phyloP scores from a whole-genome alignment of 2,797 vertebrate species.

The Notamacropus eugenii region DNA sequence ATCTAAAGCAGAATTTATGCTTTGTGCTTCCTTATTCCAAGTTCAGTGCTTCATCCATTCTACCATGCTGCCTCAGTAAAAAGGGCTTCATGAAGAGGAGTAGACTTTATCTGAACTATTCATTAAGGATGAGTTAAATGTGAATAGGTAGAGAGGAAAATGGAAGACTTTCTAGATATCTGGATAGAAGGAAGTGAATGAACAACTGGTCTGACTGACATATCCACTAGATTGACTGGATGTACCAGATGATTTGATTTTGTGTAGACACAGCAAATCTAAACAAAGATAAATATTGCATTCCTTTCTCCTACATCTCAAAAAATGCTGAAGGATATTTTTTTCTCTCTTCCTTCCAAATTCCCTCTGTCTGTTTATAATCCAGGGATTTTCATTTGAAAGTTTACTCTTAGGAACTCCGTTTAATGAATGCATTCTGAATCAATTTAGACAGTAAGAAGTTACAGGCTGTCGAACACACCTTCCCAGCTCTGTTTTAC shows the following conservation, averaged over 20 bases:
- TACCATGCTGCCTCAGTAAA: neutral
- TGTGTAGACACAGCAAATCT: neutral
- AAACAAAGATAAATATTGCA: neutral
- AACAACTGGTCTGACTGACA: neutral
- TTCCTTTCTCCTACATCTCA: neutral
- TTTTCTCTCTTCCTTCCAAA: neutral
- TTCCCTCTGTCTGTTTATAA: neutral
- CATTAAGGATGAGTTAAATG: neutral
- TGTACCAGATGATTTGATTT: neutral
- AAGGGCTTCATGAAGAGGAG: neutral
- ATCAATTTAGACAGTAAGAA: neutral
- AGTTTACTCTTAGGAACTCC: neutral
- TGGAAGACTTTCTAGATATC: neutral
- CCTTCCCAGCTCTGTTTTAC: neutral
- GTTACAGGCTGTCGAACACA: neutral
- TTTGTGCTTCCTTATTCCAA: neutral
- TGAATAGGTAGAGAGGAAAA: neutral
- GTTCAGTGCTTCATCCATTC: neutral
- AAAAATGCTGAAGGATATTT: neutral
- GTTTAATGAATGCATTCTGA: neutral
- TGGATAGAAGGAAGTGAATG: neutral
- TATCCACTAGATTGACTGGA: neutral
- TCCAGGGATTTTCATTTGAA: neutral
- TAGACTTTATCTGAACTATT: neutral
- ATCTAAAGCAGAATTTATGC: neutral